Evolutionary conservation across 30 jellyfish, hydroid and myxozoan species (phyloP).

Genomic region (Euphysa ruthae): DNA sequence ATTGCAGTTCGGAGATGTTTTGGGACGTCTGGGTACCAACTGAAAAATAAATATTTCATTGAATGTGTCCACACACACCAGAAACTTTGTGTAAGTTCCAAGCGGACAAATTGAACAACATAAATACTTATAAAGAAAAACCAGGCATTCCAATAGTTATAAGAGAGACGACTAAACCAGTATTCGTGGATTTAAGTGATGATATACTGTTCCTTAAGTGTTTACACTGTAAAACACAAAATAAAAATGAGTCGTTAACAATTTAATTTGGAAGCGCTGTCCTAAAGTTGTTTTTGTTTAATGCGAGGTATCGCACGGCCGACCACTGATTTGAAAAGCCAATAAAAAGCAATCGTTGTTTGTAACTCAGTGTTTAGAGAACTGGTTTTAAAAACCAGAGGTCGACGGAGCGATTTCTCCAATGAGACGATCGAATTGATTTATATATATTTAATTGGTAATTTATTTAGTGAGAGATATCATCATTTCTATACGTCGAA

Average conservation of each 20-base stretch:
- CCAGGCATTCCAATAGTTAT: constrained; percentile 1
- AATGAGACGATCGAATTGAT: no score
- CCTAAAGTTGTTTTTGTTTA: constrained; percentile 17
- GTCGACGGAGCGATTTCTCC: no score
- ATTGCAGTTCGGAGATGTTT: neutral
- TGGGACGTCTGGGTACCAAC: neutral
- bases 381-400: no score
- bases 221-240: constrained; percentile 18
- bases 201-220: constrained; percentile 6
- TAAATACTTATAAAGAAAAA: neutral
- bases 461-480: no score
- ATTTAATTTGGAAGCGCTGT: constrained; percentile 6
- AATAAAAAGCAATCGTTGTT: no score
- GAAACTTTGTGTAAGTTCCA: constrained; percentile 10
- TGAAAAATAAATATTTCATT: constrained; percentile 8
- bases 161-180: neutral
- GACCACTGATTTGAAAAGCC: no score
- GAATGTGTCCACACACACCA: constrained; percentile 3
- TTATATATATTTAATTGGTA: no score
- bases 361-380: no score
- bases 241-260: constrained; percentile 17
- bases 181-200: constrained; percentile 10
- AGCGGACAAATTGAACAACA: neutral
- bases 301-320: no score
- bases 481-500: no score